Conservation (phyloP, 2,113 vertebrate genomes). For the Reinhardtius hippoglossoides region DNA sequence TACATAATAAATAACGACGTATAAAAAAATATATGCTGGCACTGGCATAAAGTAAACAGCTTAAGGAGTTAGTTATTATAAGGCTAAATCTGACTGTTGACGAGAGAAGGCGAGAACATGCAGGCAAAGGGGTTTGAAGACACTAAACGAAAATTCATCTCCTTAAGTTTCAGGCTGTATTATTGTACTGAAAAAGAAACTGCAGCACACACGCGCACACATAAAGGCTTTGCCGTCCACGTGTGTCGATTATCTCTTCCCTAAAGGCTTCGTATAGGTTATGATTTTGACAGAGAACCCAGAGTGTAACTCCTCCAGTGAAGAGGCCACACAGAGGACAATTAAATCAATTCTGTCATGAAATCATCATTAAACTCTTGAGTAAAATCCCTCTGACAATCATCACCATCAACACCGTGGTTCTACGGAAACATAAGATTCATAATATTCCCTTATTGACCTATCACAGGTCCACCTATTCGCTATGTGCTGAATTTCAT, state of each 20-base stretch:
- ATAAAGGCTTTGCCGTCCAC: constrained; percentile 3
- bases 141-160: constrained; percentile 12
- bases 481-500: background rate
- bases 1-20: constrained; percentile 15
- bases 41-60: constrained; percentile 58
- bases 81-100: constrained; percentile 46
- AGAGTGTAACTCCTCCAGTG: background rate
- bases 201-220: constrained; percentile 11
- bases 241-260: background rate
- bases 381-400: background rate
- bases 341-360: background rate
- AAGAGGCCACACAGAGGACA: background rate
- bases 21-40: constrained; percentile 58
- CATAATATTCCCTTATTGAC: background rate
- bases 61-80: constrained; percentile 35
- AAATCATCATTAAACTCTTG: background rate
- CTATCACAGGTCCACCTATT: background rate
- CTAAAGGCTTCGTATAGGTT: background rate
- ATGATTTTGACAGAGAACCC: background rate
- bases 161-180: background rate
- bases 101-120: constrained; percentile 62
- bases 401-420: constrained; percentile 3
- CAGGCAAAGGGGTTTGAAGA: constrained; percentile 63
- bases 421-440: background rate
- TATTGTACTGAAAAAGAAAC: constrained; percentile 10